Base-by-base conservation (phyloP, 64 coral and sea anemone genomes). In the Anthopleura sola region DNA sequence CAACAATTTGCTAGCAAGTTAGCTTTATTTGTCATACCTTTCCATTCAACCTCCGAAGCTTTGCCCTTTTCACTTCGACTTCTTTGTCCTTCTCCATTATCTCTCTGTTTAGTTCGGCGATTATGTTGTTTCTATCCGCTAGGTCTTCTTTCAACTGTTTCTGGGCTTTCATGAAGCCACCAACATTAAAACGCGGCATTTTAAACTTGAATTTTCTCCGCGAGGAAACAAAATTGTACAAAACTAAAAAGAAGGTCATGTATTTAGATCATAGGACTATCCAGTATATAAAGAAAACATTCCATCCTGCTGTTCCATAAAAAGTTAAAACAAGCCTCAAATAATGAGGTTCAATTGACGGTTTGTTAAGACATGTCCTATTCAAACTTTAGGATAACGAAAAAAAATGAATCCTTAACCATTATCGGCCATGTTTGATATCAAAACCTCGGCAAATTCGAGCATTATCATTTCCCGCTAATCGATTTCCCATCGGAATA, bases 291-390 rank as follows among this genome's bases (percentile, higher is more conserved):
- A 71, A 9, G 13, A 16, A 34, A 71, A 5, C 46, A 48, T 48
- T 48, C 46, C 3, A 48, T 34, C 34, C 0, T 5, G 14, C 1
- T 71, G 34, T 36, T 71, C 11, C 46, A 5, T 48, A n/a, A n/a
- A 15, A 71, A 71, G 34, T 8, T 71, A 71, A 71, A 71, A 71
- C 66, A 71, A 71, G 66, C 29, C 66, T 11, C 66, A 71, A 71
- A n/a, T n/a, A n/a, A 44, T 44, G 40, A 44, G 9, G 9, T 44
- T 6, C 40, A 8, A 44, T 3, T 44, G 40, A n/a, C n/a, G n/a
- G n/a, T n/a, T n/a, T n/a, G n/a, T n/a, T n/a, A n/a, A n/a, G n/a
- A n/a, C n/a, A n/a, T n/a, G n/a, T n/a, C n/a, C n/a, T n/a, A n/a
- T n/a, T n/a, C n/a, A n/a, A n/a, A n/a, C 40, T 6, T 44, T n/a